Evolutionary conservation across 2,113 vertebrate species (phyloP).

Genomic region (Chionomys nivalis): DNA sequence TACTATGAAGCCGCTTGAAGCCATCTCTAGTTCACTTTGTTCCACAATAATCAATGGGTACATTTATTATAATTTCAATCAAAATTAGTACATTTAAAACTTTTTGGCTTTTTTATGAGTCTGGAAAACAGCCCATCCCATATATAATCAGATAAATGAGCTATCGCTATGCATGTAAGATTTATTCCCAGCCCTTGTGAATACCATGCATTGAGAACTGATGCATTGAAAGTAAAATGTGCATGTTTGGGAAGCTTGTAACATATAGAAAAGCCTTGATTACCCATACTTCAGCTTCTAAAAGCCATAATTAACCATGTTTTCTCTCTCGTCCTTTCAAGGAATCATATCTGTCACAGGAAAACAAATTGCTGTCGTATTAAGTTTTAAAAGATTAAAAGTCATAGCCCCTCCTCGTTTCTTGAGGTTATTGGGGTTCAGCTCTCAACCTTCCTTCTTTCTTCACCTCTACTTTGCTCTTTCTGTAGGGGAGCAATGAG

Average conservation of each 20-base stretch:
- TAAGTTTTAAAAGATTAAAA: constrained; percentile 24
- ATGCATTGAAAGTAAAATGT: neutral
- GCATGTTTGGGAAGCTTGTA: constrained; percentile 19
- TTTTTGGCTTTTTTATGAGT: neutral
- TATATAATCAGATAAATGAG: constrained; percentile 16
- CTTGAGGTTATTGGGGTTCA: neutral
- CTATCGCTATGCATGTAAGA: neutral
- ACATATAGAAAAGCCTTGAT: constrained; percentile 42
- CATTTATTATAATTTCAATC: neutral
- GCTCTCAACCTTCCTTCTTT: neutral
- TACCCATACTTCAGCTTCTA: constrained; percentile 15
- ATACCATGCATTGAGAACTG: neutral
- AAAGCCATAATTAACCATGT: constrained; percentile 31
- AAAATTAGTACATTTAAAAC: constrained; percentile 30
- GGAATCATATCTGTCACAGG: neutral
- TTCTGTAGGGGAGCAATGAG: neutral
- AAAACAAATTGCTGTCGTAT: constrained; percentile 29
- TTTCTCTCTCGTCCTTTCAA: constrained; percentile 27
- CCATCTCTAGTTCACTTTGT: neutral
- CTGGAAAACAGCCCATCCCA: constrained; percentile 1
- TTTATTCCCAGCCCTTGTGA: neutral
- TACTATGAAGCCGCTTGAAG: neutral
- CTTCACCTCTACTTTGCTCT: neutral
- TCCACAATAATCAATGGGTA: neutral
- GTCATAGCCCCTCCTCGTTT: neutral